These are phyloP conservation scores for Hymenochirus boettgeri DNA, from an alignment of 2,113 vertebrate genomes.

Conservation along the genomic window DNA sequence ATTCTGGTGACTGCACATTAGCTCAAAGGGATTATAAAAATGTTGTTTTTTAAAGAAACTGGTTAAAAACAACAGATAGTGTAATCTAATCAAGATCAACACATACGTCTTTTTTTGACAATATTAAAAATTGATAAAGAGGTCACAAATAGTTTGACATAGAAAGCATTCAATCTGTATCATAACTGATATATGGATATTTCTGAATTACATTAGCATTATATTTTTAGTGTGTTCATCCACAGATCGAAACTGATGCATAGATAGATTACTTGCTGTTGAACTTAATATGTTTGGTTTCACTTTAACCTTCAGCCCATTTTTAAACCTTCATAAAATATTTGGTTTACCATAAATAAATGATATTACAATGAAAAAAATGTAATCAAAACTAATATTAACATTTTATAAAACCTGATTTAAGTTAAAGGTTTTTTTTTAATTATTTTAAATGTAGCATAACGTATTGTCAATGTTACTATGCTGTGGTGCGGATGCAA, in stretches of 20 bases:
- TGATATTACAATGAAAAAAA: too few species aligned
- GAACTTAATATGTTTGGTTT: not conserved
- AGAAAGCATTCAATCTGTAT: conserved; percentile 26
- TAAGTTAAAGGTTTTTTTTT: too few species aligned
- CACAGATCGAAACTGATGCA: conserved; percentile 22
- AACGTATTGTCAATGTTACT: too few species aligned
- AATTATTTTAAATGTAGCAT: too few species aligned
- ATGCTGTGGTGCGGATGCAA: too few species aligned
- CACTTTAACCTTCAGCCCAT: too few species aligned
- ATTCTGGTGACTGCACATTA: too few species aligned
- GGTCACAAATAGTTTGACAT: conserved; percentile 11
- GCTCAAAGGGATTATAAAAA: conserved; percentile 9
- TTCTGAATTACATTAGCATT: conserved; percentile 21
- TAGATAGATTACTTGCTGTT: not conserved
- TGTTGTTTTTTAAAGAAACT: conserved; percentile 10
- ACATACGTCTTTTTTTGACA: conserved; percentile 38
- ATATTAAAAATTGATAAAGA: conserved; percentile 35
- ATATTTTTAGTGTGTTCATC: conserved; percentile 28
- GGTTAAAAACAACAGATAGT: not conserved
- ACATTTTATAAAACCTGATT: too few species aligned
- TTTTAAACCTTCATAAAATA: too few species aligned
- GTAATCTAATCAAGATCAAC: conserved; percentile 18
- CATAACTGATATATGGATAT: conserved; percentile 30
- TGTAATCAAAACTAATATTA: too few species aligned
- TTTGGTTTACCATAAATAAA: too few species aligned